A percentile compares a stretch with the other conserved stretches of the same genome.
These are phyloP conservation scores for Herpailurus yagouaroundi DNA, from an alignment of 2,113 vertebrate species.

Conservation along the genomic window DNA sequence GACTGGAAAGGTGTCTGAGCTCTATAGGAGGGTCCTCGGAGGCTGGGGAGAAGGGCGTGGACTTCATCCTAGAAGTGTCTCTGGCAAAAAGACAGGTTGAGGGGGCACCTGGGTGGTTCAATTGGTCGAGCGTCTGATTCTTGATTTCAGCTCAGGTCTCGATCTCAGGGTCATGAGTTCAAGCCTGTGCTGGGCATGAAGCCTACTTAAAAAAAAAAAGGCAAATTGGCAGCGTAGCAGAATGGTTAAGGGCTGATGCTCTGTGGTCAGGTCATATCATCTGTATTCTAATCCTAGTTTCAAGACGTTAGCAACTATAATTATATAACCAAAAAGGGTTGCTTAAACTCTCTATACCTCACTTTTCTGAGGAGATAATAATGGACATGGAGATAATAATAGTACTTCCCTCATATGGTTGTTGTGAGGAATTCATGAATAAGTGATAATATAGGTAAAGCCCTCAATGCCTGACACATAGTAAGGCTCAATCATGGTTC, in stretches of 20 bases:
- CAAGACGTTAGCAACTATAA: neutral
- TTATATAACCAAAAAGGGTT: neutral
- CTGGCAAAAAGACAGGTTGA: neutral
- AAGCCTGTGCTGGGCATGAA: too few species aligned
- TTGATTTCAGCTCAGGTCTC: too few species aligned
- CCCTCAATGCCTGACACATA: neutral
- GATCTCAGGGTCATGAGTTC: too few species aligned
- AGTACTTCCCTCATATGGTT: neutral
- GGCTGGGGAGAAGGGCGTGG: neutral
- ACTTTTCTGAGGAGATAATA: neutral
- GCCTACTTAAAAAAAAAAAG: neutral
- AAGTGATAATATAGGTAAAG: neutral
- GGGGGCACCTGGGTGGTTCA: too few species aligned
- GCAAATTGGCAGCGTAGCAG: neutral
- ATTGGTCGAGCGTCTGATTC: too few species aligned
- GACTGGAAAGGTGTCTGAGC: neutral
- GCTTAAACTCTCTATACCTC: neutral
- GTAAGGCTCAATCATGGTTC: neutral
- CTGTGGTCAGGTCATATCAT: neutral
- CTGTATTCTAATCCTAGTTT: neutral
- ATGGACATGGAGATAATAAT: neutral
- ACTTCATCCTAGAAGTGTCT: neutral
- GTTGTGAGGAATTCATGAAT: neutral
- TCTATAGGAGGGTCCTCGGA: neutral
- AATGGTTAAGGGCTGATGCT: neutral